Evolutionary conservation across 1,140 invertebrate species (phyloP).

Genomic region (Onthophagus taurus): DNA sequence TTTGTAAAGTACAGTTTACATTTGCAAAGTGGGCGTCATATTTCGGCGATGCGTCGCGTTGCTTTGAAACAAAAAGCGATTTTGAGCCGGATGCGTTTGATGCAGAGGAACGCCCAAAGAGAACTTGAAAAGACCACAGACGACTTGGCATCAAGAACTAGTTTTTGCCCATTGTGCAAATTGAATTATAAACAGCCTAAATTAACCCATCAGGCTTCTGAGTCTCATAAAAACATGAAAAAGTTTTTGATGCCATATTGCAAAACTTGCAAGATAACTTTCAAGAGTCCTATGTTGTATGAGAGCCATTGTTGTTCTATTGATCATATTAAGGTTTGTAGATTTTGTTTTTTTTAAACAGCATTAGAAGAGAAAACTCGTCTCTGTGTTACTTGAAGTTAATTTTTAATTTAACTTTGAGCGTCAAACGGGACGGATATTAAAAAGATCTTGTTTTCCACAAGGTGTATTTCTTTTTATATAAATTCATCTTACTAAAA

Average conservation of each 20-base stretch:
- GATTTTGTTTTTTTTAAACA: slow-evolving; percentile 5
- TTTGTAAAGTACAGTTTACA: slow-evolving; percentile 65
- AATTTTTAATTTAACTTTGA: neutral
- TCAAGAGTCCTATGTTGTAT: slow-evolving; percentile 71
- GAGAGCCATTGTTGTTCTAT: slow-evolving; percentile 70
- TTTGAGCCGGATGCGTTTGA: slow-evolving; percentile 59
- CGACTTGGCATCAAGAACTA: slow-evolving; percentile 49
- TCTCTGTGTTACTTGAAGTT: slow-evolving; percentile 7
- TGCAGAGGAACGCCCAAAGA: slow-evolving; percentile 62
- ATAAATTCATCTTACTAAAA: too few relatives aligned
- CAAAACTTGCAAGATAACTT: slow-evolving; percentile 57
- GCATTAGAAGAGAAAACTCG: too few relatives aligned
- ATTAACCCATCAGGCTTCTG: slow-evolving; percentile 61
- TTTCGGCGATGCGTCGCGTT: slow-evolving; percentile 57
- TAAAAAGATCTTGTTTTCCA: too few relatives aligned
- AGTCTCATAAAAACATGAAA: slow-evolving; percentile 69
- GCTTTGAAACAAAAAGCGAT: slow-evolving; percentile 60
- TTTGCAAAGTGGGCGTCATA: slow-evolving; percentile 56
- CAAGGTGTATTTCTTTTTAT: neutral
- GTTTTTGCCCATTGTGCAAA: slow-evolving; percentile 69
- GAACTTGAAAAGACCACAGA: slow-evolving; percentile 58
- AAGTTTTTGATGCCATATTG: slow-evolving; percentile 72
- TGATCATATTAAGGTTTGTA: slow-evolving; percentile 63
- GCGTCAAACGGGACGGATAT: slow-evolving; percentile 5
- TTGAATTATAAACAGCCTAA: slow-evolving; percentile 67